Base-by-base conservation (phyloP, 2,797 vertebrate genomes). In the Strix occidentalis region DNA sequence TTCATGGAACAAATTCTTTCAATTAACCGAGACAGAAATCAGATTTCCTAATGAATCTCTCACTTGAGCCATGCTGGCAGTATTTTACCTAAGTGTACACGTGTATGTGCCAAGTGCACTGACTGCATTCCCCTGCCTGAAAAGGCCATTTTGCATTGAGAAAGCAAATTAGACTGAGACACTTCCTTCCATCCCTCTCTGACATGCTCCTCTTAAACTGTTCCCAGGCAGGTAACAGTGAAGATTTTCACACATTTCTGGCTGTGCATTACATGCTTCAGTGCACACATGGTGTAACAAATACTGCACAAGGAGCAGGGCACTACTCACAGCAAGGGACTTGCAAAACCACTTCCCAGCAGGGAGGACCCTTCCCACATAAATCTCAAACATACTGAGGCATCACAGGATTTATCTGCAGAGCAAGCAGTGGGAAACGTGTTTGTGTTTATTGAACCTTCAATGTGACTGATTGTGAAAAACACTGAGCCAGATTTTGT, bases 391-490 rank as follows among this genome's bases (percentile, higher is more conserved):
- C 41, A 57, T 50, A 43, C 6, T 54, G 65, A 83, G 46, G 50
- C 56, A 77, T 18, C 11, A 4, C 54, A 75, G 61, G 41, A 85
- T 35, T 60, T 65, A 68, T 64, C 51, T 4, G 1, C 3, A 11
- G 64, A 92, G 71, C 53, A 92, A 68, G 41, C 75, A 53, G 45
- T 65, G 41, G 56, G 86, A 92, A 87, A 83, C 50, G 13, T 70
- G 66, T 84, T 94, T 84, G 83, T 92, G 56, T 93, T 96, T 85
- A 93, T 71, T 51, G 71, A 80, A 61, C 68, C 68, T 90, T 75
- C 4, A 0, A 23, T 68, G 29, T 79, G 61, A 83, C 48, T 35
- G 74, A 80, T 16, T 41, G 65, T n/a, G 57, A 65, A 91, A 92
- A 69, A 51, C 61, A 39, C 46, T 6, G 4, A 78, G 58, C 5